These are phyloP conservation scores for Drosophila mimetica DNA, from an alignment of 2,888 invertebrate species.

Conservation along the genomic window DNA sequence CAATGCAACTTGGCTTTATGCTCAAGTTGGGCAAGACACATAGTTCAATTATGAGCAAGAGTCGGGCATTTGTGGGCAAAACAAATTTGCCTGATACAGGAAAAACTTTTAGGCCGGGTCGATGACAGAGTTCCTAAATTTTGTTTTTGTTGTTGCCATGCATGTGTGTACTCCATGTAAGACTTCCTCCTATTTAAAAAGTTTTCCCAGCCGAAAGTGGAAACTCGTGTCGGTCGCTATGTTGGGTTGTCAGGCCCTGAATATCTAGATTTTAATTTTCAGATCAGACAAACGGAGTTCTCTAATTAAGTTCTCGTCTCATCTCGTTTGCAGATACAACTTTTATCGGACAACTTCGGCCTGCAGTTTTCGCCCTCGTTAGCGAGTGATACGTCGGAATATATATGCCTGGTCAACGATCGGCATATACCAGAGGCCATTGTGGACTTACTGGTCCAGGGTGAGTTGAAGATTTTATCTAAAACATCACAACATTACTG, in stretches of 20 bases:
- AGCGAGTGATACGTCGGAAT: conserved; percentile 88
- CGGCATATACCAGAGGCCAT: conserved; percentile 88
- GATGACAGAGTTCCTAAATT: conserved; percentile 21
- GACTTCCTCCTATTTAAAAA: conserved; percentile 71
- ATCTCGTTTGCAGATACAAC: conserved; percentile 85
- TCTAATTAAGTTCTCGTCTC: conserved; percentile 25
- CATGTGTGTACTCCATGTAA: conserved; percentile 52
- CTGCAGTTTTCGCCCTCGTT: conserved; percentile 87
- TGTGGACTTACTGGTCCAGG: conserved; percentile 88
- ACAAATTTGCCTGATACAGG: conserved; percentile 50
- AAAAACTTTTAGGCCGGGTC: conserved; percentile 51
- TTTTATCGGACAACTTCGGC: conserved; percentile 87
- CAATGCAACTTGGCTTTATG: conserved; percentile 27
- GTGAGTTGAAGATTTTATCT: conserved; percentile 83
- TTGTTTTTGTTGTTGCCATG: background rate
- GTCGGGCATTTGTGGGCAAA: conserved; percentile 38
- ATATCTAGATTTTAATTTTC: conserved; percentile 42
- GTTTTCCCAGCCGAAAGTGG: conserved; percentile 71
- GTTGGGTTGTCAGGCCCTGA: conserved; percentile 53
- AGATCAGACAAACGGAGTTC: conserved; percentile 13
- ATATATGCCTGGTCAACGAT: conserved; percentile 89
- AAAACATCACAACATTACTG: background rate
- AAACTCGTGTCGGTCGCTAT: conserved; percentile 69
- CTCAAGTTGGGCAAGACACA: conserved; percentile 14
- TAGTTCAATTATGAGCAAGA: conserved; percentile 59